Evolutionary conservation across 1,140 invertebrate species (phyloP).

Genomic region (Centruroides sculpturatus): DNA sequence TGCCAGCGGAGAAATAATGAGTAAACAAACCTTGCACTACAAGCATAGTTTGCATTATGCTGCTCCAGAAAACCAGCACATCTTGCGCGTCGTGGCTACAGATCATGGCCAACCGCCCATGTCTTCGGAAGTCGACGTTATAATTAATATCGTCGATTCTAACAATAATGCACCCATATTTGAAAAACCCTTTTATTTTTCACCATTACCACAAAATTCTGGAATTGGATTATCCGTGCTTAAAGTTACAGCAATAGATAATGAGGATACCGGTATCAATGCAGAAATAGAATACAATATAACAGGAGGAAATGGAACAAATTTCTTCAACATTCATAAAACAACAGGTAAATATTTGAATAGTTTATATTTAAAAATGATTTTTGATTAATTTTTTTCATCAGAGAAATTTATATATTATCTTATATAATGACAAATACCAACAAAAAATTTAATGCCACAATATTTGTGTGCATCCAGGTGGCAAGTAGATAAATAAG

Average conservation of each 20-base stretch:
- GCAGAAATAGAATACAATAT: constrained; percentile 70
- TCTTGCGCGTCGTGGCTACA: constrained; percentile 66
- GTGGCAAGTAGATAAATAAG: too few relatives aligned
- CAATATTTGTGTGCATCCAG: too few relatives aligned
- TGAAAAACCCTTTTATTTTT: constrained; percentile 51
- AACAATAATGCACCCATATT: constrained; percentile 80
- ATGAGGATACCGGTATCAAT: constrained; percentile 66
- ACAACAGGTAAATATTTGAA: constrained; percentile 38
- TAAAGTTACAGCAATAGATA: constrained; percentile 57
- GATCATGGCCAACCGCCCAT: constrained; percentile 87
- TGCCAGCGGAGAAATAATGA: constrained; percentile 73
- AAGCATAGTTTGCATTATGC: constrained; percentile 39
- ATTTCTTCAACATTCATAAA: constrained; percentile 59
- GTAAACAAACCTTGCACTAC: constrained; percentile 56
- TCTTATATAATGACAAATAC: too few relatives aligned
- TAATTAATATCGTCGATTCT: constrained; percentile 75
- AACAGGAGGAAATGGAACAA: constrained; percentile 56
- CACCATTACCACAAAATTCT: constrained; percentile 65
- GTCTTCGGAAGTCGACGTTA: constrained; percentile 64
- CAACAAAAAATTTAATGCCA: too few relatives aligned
- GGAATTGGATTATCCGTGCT: constrained; percentile 45
- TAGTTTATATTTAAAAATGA: too few relatives aligned
- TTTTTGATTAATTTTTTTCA: too few relatives aligned
- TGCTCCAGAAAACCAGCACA: constrained; percentile 76
- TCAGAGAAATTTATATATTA: too few relatives aligned